Evolutionary conservation across 2,113 vertebrate genomes (phyloP), one percentile per base, ranked within the genome.

Genomic region (Recurvirostra avosetta): DNA sequence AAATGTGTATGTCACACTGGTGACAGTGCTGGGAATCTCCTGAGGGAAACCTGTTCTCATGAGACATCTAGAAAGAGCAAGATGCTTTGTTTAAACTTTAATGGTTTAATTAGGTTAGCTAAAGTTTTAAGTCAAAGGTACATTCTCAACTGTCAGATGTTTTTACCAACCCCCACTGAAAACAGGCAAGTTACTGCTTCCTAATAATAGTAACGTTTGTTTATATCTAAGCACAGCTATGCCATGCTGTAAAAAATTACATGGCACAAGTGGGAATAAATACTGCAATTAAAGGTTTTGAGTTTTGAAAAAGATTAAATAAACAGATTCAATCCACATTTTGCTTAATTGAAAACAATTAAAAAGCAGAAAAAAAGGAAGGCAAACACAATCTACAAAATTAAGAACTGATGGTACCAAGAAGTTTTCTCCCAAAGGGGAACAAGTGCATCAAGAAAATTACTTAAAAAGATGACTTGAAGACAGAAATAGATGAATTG

Each of bases 251-350:
- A 95, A 80, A 85, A 96, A 97, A 96, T 95, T 96, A 59, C 88
- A 82, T 16, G 62, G 82, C n/a, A 73, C 61, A 74, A 87, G 81
- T 41, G 84, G 94, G 89, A 97, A 94, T 95, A 95, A 94, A 85
- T 89, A 90, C 43, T 76, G 81, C 92, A 96, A 88, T 95, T 96
- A 96, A 95, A 96, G 84, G 15, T 38, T 95, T 34, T 83, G 68
- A 85, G 61, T 92, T 96, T 91, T 94, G 78, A 96, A 96, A 93
- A 89, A 87, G 81, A 93, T 90, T 91, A 94, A 96, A 92, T 63
- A 96, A 96, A 96, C 65, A 87, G 66, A 97, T 94, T 82, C 68
- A 92, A 88, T 81, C 36, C 78, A 77, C 40, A 90, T 86, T 95
- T 95, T 97, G 59, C 72, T 83, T 92, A 91, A 94, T 77, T 93